Percentiles rank a stretch among this genome's conserved stretches.
Conservation (phyloP, 2,797 vertebrate species). For the Cirrhinus mrigala region DNA sequence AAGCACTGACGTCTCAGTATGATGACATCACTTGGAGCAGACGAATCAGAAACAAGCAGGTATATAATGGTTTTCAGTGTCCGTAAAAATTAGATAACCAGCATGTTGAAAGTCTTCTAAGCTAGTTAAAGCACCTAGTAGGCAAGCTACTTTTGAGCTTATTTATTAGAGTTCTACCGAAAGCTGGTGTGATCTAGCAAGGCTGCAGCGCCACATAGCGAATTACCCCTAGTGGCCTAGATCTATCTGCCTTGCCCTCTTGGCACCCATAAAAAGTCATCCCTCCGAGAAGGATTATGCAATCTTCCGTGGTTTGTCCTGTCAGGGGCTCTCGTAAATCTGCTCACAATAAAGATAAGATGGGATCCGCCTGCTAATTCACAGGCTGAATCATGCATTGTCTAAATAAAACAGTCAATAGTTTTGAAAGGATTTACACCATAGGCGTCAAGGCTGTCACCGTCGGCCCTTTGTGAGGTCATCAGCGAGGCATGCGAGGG, state of each 20-base stretch:
- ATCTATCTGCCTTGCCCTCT: slow-evolving; percentile 46
- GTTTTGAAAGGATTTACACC: slow-evolving; percentile 58
- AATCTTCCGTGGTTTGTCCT: slow-evolving; percentile 54
- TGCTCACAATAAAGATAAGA: slow-evolving; percentile 62
- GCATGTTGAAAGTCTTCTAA: background rate
- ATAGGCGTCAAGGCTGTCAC: slow-evolving; percentile 54
- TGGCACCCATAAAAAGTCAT: slow-evolving; percentile 57
- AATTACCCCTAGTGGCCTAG: slow-evolving; percentile 38
- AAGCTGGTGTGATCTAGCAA: background rate
- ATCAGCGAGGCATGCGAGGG: slow-evolving; percentile 55
- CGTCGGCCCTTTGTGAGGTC: slow-evolving; percentile 53
- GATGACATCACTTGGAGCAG: slow-evolving; percentile 79
- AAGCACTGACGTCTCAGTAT: slow-evolving; percentile 76
- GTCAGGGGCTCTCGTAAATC: slow-evolving; percentile 61
- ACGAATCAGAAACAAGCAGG: slow-evolving; percentile 79
- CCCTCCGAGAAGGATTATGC: slow-evolving; percentile 57
- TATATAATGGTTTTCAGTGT: slow-evolving; percentile 37
- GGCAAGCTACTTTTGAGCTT: background rate
- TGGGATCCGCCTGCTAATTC: slow-evolving; percentile 57
- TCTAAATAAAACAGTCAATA: slow-evolving; percentile 61
- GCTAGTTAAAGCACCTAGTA: background rate
- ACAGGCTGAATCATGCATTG: slow-evolving; percentile 60
- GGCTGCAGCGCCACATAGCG: slow-evolving; percentile 17
- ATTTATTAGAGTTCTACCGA: background rate
- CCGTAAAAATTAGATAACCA: background rate